Base-by-base conservation (phyloP, 2,113 vertebrate genomes). In the Marmota monax region DNA sequence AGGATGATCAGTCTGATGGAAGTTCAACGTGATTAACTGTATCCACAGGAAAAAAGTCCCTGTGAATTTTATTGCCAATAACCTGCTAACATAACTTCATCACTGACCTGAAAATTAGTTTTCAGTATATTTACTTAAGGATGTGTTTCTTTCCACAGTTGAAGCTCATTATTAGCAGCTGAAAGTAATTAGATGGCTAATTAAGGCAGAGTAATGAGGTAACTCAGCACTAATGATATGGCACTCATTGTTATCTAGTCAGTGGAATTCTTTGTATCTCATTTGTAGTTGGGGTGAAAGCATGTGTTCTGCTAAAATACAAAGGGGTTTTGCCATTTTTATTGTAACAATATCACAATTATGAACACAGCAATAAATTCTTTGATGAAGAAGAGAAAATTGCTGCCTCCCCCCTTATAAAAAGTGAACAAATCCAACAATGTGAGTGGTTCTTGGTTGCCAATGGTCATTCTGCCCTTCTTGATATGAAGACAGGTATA, bases 91-190 rank as follows among this genome's bases (percentile, higher is more conserved):
- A 79, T 13, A 58, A 11, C 29, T 29, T 39, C 34, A 88, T 39
- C 11, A 27, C 45, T 85, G 76, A 78, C 58, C 84, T 91, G 89
- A 92, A 92, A 65, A 90, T 61, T 22, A 48, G 53, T 88, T 88
- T 63, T 53, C 65, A 56, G 11, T 69, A n/a, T 56, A 48, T 67
- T 97, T 92, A 77, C 73, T 51, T 80, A 88, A 73, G 61, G 65
- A 23, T 32, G 65, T 80, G 70, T 53, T 88, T 94, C 91, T 78
- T 63, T 51, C 39, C 53, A 32, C 0, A 14, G 20, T 1, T 39
- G 42, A 92, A 95, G 58, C 65, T 93, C 97, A 87, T 96, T 96
- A 96, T 65, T 37, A 93, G 87, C 94, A 95, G 88, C 94, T 96
- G 67, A 90, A 95, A 93, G 90, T 96, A 92, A 97, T 92, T 97